Conservation (phyloP, 92 coral and sea anemone species). For the Actinernus sp. region DNA sequence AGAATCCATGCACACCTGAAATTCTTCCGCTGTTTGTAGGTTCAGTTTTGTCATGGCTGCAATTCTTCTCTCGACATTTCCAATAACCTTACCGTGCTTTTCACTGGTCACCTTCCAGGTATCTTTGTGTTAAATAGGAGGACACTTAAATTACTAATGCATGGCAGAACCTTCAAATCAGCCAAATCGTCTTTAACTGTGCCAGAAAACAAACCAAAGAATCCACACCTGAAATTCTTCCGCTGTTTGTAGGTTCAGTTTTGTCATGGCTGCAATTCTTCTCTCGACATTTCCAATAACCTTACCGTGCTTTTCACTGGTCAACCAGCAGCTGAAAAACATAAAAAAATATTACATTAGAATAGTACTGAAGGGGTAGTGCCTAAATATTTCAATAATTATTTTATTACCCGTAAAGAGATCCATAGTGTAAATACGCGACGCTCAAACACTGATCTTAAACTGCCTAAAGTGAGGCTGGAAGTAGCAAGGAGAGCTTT, state of each 20-base stretch:
- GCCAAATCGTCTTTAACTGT: no score
- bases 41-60: constrained; percentile 83
- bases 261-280: constrained; percentile 84
- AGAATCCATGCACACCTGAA: constrained; percentile 81
- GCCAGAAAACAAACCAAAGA: no score
- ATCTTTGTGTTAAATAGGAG: no score
- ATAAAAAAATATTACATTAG: neutral
- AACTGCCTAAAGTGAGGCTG: no score
- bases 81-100: constrained; percentile 75
- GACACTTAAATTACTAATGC: no score
- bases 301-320: constrained; percentile 61
- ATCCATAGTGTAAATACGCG: no score
- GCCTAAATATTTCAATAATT: no score
- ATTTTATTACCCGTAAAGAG: no score
- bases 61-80: constrained; percentile 63
- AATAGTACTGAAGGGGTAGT: neutral
- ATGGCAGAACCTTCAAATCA: no score
- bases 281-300: constrained; percentile 69
- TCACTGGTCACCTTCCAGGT: constrained; percentile 68
- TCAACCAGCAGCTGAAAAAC: constrained; percentile 80
- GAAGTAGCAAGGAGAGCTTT: no score
- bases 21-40: constrained; percentile 83
- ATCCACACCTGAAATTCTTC: constrained; percentile 91
- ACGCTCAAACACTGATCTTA: no score
- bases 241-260: constrained; percentile 78